Evolutionary conservation across 2,888 invertebrate genomes (phyloP).

Genomic region (Ariolimax columbianus): DNA sequence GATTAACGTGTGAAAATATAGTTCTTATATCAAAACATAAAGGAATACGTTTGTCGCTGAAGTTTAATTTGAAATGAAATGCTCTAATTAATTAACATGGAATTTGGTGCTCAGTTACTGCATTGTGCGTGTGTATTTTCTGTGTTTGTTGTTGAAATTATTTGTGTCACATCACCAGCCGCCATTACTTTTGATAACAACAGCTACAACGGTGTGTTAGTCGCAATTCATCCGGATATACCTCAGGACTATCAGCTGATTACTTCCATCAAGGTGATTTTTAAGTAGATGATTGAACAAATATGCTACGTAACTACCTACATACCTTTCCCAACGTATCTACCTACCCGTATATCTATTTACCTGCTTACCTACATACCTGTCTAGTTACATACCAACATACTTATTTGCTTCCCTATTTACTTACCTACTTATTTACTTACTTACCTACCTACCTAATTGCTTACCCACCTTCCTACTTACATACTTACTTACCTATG

Average conservation of each 20-base stretch:
- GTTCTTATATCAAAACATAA: no score
- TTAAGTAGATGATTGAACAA: not conserved
- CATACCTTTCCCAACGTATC: not conserved
- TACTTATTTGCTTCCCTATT: no score
- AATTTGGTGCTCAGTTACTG: not conserved
- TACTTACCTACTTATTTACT: no score
- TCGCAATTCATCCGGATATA: slow-evolving; percentile 66
- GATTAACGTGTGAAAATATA: no score
- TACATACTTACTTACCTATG: no score
- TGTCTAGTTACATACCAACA: not conserved
- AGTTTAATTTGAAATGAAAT: no score
- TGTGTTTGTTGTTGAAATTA: not conserved
- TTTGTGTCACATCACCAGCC: slow-evolving; percentile 51
- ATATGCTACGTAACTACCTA: no score
- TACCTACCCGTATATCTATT: no score
- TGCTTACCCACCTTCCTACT: no score
- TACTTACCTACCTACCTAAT: no score
- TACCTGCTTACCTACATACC: no score
- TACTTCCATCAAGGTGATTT: slow-evolving; percentile 47
- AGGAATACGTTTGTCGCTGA: no score
- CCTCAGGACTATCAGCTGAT: slow-evolving; percentile 59
- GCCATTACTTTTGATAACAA: slow-evolving; percentile 64
- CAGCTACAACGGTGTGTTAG: slow-evolving; percentile 63
- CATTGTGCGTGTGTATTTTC: not conserved
- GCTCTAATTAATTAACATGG: not conserved